Evolutionary conservation across 2,888 invertebrate species (phyloP).

Genomic region (Rhopalosiphum nymphaeae): DNA sequence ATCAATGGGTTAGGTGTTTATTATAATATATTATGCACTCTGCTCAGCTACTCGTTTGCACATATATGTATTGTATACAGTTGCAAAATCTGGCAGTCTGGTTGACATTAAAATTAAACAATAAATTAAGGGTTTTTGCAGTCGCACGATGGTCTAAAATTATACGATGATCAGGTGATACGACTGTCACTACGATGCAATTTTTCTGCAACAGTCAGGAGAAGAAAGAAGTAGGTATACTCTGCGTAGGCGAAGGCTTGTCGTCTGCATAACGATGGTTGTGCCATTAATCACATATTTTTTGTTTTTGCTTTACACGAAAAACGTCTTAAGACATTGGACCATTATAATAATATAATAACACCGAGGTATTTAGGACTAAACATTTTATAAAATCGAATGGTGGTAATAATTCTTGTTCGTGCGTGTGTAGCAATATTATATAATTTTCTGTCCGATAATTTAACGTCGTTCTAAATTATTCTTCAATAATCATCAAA

Average conservation of each 20-base stretch:
- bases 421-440: neutral
- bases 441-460: neutral
- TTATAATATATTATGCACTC: neutral
- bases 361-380: neutral
- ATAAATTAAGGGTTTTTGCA: constrained; percentile 34
- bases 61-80: neutral
- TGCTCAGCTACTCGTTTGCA: neutral
- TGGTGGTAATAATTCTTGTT: neutral
- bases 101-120: constrained; percentile 56
- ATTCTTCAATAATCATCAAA: neutral
- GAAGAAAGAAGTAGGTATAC: neutral
- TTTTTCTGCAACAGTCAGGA: neutral
- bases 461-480: neutral
- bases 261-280: neutral
- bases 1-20: constrained; percentile 42
- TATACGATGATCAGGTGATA: too few species aligned
- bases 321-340: neutral
- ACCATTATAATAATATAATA: neutral
- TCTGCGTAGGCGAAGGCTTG: constrained; percentile 33
- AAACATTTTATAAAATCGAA: neutral
- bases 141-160: neutral
- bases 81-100: constrained; percentile 48
- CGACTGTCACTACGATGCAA: neutral
- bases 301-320: neutral
- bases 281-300: neutral